These are phyloP conservation scores for Cataglyphis rosenhaueri DNA, from an alignment of 2,888 invertebrate species.

Conservation along the genomic window DNA sequence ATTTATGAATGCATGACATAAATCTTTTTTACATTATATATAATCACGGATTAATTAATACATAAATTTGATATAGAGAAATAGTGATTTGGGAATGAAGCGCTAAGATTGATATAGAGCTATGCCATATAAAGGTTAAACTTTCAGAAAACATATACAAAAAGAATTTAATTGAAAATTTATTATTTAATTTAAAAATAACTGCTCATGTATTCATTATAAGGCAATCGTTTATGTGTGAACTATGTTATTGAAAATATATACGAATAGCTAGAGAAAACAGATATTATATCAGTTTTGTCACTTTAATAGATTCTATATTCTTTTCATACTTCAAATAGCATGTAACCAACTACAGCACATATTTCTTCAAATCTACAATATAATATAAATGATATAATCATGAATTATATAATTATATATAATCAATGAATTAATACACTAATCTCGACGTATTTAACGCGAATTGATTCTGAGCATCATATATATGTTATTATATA, in stretches of 20 bases:
- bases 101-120: constrained; percentile 28
- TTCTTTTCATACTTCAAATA: constrained; percentile 16
- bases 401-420: too few species aligned
- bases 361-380: constrained; percentile 29
- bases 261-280: not conserved
- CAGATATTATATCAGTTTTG: not conserved
- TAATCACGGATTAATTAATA: constrained; percentile 23
- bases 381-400: constrained; percentile 32
- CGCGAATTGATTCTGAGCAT: constrained; percentile 49
- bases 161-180: not conserved
- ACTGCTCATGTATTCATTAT: not conserved
- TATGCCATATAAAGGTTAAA: not conserved
- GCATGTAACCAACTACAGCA: constrained; percentile 4
- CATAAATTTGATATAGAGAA: constrained; percentile 24
- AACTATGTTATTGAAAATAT: constrained; percentile 2
- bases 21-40: not conserved
- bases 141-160: not conserved
- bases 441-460: constrained; percentile 40
- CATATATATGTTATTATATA: constrained; percentile 32
- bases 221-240: not conserved
- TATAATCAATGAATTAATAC: constrained; percentile 25
- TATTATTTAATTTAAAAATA: constrained; percentile 6
- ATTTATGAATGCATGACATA: constrained; percentile 18
- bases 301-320: constrained; percentile 26
- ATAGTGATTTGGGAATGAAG: constrained; percentile 15